These are phyloP conservation scores for Poeciliopsis turneri DNA, from an alignment of 2,797 vertebrate genomes.

Conservation along the genomic window DNA sequence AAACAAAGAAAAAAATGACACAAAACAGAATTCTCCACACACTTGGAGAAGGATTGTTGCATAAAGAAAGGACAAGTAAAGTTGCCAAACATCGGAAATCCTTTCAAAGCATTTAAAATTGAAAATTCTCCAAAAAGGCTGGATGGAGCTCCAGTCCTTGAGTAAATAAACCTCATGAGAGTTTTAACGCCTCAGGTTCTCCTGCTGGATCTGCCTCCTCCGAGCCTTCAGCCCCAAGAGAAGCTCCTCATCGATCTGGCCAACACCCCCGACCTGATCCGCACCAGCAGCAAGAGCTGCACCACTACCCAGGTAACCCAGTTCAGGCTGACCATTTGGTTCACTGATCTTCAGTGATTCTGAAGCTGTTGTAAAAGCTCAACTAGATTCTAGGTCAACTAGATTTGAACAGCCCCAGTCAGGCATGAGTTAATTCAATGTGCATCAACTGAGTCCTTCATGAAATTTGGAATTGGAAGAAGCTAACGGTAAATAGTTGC, in stretches of 20 bases:
- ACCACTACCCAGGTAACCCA: conserved; percentile 47
- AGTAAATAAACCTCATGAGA: background rate
- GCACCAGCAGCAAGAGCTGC: conserved; percentile 55
- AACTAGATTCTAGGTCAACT: too few relatives aligned
- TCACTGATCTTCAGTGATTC: background rate
- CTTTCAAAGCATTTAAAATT: background rate
- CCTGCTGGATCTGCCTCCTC: conserved; percentile 79
- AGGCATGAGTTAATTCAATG: background rate
- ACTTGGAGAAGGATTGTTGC: background rate
- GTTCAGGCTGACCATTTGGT: too few relatives aligned
- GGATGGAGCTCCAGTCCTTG: background rate
- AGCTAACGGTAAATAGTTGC: background rate
- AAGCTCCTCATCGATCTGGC: conserved; percentile 89
- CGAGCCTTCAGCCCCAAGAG: conserved; percentile 67
- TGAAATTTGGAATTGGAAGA: background rate
- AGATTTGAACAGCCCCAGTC: background rate
- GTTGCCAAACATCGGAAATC: background rate
- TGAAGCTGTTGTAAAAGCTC: background rate
- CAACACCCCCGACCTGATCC: conserved; percentile 86
- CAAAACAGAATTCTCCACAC: background rate
- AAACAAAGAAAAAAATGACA: background rate
- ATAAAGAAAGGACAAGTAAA: background rate
- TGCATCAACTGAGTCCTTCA: background rate
- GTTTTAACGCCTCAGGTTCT: conserved; percentile 74
- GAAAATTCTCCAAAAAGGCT: background rate